These are phyloP conservation scores for Pluvianellus socialis DNA, from an alignment of 2,113 vertebrate species.

Conservation along the genomic window DNA sequence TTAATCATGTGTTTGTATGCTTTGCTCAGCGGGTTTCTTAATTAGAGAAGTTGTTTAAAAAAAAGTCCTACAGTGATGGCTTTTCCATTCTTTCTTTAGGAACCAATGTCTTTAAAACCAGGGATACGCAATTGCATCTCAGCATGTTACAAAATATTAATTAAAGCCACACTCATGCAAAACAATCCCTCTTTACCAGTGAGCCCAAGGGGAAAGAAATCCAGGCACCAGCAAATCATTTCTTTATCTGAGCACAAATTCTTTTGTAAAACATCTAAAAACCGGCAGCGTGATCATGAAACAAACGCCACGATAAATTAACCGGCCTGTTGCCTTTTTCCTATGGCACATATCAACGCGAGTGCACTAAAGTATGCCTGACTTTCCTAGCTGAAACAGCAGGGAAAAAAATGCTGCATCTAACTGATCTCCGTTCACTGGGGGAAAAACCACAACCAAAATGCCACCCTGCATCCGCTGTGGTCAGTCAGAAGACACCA, in stretches of 20 bases:
- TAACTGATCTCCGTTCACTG: neutral
- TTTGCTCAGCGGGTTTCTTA: conserved; percentile 31
- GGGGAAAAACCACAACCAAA: neutral
- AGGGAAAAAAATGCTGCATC: neutral
- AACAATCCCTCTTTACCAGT: neutral
- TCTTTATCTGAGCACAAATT: neutral
- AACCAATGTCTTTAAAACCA: neutral
- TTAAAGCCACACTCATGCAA: neutral
- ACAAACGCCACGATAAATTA: neutral
- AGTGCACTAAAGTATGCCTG: neutral
- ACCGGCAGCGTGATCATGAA: neutral
- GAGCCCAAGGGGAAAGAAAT: neutral
- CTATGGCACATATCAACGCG: neutral
- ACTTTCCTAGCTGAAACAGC: neutral
- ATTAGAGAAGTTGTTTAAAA: conserved; percentile 9
- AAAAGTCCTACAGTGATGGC: neutral
- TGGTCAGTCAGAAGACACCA: neutral
- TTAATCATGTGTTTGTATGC: neutral
- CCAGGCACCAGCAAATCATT: neutral
- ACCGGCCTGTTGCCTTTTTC: neutral
- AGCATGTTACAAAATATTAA: conserved; percentile 12
- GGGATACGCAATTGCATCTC: neutral
- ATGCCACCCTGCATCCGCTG: neutral
- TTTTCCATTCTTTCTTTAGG: neutral
- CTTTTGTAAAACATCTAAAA: neutral